Evolutionary conservation across 2,888 invertebrate species (phyloP).

Genomic region (Meganola albula): DNA sequence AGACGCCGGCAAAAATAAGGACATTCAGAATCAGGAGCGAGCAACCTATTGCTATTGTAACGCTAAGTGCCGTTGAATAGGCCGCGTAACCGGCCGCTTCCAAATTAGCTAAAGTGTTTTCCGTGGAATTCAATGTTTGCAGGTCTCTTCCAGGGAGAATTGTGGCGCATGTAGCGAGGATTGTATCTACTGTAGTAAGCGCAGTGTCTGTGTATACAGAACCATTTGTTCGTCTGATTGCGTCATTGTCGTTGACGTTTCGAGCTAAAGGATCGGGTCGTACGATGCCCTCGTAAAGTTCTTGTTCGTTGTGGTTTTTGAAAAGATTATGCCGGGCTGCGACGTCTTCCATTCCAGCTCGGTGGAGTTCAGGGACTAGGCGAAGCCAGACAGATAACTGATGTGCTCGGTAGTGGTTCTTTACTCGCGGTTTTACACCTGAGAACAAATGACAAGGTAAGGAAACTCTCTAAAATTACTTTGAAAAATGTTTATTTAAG

Average conservation of each 20-base stretch:
- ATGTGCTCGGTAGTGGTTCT: constrained; percentile 96
- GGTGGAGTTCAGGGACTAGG: constrained; percentile 92
- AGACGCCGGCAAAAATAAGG: constrained; percentile 89
- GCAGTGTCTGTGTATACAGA: constrained; percentile 77
- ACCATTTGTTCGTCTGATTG: constrained; percentile 73
- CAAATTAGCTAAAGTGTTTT: constrained; percentile 86
- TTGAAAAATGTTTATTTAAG: too few relatives aligned
- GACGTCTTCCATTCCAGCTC: constrained; percentile 93
- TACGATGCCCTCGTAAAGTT: constrained; percentile 92
- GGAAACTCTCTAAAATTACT: too few relatives aligned
- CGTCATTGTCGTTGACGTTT: constrained; percentile 78
- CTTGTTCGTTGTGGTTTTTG: constrained; percentile 91
- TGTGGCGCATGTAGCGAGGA: constrained; percentile 84
- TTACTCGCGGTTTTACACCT: constrained; percentile 94
- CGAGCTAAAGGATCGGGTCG: constrained; percentile 89
- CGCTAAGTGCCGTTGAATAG: constrained; percentile 86
- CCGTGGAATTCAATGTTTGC: constrained; percentile 74
- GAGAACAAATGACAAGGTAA: constrained; percentile 56
- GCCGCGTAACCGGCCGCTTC: constrained; percentile 88
- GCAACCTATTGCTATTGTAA: constrained; percentile 89
- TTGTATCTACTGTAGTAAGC: constrained; percentile 83
- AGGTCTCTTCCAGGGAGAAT: constrained; percentile 74
- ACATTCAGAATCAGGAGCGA: constrained; percentile 88
- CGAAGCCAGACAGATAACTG: constrained; percentile 97
- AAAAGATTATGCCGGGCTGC: constrained; percentile 92